Conservation (phyloP, 2,113 vertebrate species). For the Hipposideros armiger region DNA sequence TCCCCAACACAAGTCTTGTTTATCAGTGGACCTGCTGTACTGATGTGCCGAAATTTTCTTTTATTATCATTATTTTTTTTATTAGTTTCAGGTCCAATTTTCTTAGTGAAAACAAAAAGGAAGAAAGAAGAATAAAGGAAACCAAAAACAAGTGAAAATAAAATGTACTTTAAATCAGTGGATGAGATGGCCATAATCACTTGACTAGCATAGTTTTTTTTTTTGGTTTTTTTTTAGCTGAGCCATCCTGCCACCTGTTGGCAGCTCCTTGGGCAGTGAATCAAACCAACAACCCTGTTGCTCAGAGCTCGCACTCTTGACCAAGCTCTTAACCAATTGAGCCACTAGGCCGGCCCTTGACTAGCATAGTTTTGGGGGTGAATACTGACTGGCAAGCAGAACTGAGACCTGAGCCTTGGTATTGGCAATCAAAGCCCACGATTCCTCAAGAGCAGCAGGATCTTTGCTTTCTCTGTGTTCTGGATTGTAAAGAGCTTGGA, state of each 20-base stretch:
- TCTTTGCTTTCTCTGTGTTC: neutral
- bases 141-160: constrained; percentile 20
- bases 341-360: neutral
- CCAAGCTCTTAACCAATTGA: neutral
- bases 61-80: too few relatives aligned
- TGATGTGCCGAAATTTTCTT: neutral
- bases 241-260: too few relatives aligned
- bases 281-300: too few relatives aligned
- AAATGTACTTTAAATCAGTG: constrained; percentile 43
- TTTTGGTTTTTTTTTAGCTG: too few relatives aligned
- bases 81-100: neutral
- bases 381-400: neutral
- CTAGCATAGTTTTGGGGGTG: neutral
- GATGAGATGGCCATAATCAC: neutral
- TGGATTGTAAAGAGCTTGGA: neutral
- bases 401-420: neutral
- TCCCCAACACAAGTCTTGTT: neutral
- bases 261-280: too few relatives aligned
- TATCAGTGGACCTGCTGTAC: neutral
- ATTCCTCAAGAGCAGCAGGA: neutral
- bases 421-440: neutral
- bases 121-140: neutral
- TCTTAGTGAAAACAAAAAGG: constrained; percentile 25
- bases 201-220: neutral
- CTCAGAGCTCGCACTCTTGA: too few relatives aligned